Evolutionary conservation across 2,797 vertebrate species (phyloP), one percentile per base, ranked within the genome.

Genomic region (Agapornis canus): DNA sequence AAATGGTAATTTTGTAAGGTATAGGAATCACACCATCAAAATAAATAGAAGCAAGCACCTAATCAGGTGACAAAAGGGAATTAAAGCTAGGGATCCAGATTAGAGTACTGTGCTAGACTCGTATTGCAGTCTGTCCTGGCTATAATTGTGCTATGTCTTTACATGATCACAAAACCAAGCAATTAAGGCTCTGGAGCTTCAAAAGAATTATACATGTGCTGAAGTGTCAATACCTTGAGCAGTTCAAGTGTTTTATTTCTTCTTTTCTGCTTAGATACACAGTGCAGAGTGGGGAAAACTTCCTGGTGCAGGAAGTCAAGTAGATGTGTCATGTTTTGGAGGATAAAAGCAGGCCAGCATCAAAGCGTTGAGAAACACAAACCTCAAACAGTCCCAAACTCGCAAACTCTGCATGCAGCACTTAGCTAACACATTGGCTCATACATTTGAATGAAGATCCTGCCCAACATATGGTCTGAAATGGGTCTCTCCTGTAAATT

Each of bases 391-490:
- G 61, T 20, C 87, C 64, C 89, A 81, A 69, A 37, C 72, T 76
- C 61, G 26, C 3, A 2, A 83, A 47, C 79, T 86, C 72, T 54
- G 82, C 42, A 7, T 69, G 69, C 65, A 86, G 42, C 65, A 43
- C 86, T 89, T 82, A 23, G 40, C 59, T 82, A 39, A 42, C 80
- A 22, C 81, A 45, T 39, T 69, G 69, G 35, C 72, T 90, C 84
- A 78, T 23, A 3, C 49, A 42, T 91, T 92, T 94, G 92, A 89
- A 88, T 95, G 73, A 39, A 81, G 69, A 79, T 94, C 73, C 23
- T 90, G 76, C 82, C 66, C 60, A 96, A 49, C 95, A 94, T 92
- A 95, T 84, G 89, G 80, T 88, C 94, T 94, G 95, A 81, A 96
- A 96, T 92, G 63, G 80, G 63, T 84, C 73, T 95, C 91, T 94